Evolutionary conservation across 30 jellyfish, hydroid and myxozoan genomes (phyloP).

Genomic region (Aurelia sp.): DNA sequence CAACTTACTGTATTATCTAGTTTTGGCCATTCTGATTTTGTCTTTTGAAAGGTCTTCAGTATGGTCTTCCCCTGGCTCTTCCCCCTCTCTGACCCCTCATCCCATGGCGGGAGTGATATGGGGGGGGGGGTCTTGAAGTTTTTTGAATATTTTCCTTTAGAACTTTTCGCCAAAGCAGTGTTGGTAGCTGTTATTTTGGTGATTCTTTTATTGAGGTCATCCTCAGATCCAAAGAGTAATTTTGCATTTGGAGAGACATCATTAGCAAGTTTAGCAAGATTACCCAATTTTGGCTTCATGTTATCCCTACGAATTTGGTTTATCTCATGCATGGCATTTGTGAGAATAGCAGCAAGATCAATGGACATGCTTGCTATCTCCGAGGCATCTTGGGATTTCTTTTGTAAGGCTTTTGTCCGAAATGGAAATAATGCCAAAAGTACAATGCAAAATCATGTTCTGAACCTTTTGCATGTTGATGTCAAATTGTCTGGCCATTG

Average conservation of each 20-base stretch:
- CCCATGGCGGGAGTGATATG: constrained; percentile 33
- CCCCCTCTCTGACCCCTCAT: constrained; percentile 58
- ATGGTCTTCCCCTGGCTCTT: constrained; percentile 46
- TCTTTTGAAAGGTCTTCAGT: constrained; percentile 17
- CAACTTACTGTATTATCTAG: neutral
- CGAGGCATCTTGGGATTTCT: neutral
- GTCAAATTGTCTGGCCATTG: constrained; percentile 21
- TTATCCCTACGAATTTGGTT: constrained; percentile 45
- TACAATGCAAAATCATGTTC: constrained; percentile 30
- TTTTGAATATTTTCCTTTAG: neutral
- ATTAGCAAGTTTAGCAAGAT: constrained; percentile 31
- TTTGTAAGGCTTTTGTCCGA: constrained; percentile 16
- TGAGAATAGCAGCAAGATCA: constrained; percentile 28
- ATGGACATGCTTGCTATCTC: constrained; percentile 13
- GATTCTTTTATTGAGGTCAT: constrained; percentile 29
- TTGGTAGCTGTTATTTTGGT: constrained; percentile 18
- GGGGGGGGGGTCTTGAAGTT: constrained; percentile 19
- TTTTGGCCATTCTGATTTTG: neutral
- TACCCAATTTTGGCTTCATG: constrained; percentile 42
- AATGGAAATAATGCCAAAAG: constrained; percentile 22
- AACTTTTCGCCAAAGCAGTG: constrained; percentile 34
- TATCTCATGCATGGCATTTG: constrained; percentile 38
- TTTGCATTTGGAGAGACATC: constrained; percentile 29
- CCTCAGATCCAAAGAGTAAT: constrained; percentile 16
- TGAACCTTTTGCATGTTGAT: constrained; percentile 40